Evolutionary conservation across 2,888 invertebrate species (phyloP).

Genomic region (Bimastos eiseni): DNA sequence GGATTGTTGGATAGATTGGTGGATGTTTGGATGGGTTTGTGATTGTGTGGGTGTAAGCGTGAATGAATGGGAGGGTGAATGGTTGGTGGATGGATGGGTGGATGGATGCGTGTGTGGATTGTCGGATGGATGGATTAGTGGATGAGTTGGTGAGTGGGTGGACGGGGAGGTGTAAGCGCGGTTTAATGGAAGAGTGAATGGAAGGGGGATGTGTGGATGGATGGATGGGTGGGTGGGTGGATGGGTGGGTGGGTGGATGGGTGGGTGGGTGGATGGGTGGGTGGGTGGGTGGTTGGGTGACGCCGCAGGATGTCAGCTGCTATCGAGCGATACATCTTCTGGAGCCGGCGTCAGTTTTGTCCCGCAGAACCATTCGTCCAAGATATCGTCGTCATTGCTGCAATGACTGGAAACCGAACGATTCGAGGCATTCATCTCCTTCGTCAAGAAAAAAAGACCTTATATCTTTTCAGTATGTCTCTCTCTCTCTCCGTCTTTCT

Average conservation of each 20-base stretch:
- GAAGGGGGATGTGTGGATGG: no score
- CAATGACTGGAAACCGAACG: not conserved
- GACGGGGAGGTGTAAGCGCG: no score
- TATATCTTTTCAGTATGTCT: not conserved
- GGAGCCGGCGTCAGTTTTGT: not conserved
- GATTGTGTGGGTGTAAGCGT: no score
- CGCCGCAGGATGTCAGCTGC: conserved; percentile 4
- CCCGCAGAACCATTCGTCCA: not conserved
- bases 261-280: not conserved
- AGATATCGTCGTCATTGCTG: not conserved
- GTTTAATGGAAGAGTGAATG: no score
- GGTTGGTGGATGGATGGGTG: no score
- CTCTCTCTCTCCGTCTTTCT: not conserved
- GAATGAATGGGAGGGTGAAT: no score
- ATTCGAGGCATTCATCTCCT: not conserved
- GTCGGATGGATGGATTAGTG: no score
- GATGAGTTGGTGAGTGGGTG: no score
- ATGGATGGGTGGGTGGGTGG: not conserved
- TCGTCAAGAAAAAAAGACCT: not conserved
- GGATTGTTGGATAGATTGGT: no score
- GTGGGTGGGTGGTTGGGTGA: not conserved
- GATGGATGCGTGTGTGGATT: no score
- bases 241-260: not conserved
- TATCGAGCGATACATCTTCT: not conserved
- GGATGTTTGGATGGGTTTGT: no score